Evolutionary conservation across 2,888 invertebrate genomes (phyloP), one percentile per base, ranked within the genome.

Genomic region (Sympetrum striolatum): DNA sequence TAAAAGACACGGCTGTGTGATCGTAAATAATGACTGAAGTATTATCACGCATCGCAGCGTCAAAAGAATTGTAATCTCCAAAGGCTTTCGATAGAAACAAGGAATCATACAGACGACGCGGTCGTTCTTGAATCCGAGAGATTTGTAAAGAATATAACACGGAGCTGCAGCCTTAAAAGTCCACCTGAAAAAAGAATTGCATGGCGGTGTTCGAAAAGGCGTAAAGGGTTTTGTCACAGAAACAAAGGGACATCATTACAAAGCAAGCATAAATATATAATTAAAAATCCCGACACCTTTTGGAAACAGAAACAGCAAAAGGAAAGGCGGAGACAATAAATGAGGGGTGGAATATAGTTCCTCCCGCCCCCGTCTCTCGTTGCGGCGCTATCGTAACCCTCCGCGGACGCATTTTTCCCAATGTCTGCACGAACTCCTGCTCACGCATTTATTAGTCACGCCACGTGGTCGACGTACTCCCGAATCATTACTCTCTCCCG

Each of bases 401-500:
- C 6, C 44, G 10, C 44, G 44, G 58, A 58, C 82, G 82, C 58
- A 58, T 35, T 31, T 58, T 82, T 82, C 58, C 12, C 82, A 58
- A 35, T 35, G 82, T 58, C 58, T 60, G 82, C 35, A 18, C 58
- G 58, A 64, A 25, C 58, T 44, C 58, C 31, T 35, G 58, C 58
- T 82, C 82, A 58, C 82, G 82, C 82, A 82, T 82, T 82, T 82
- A 82, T 82, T 82, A 82, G 82, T 82, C 25, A 82, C 58, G 58
- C 82, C 82, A 58, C 35, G 58, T 58, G 82, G 82, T 82, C 82
- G 35, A 58, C 82, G 82, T 58, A 6, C 22, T 35, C 58, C 82
- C 35, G 82, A 82, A 82, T 82, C 82, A 82, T 82, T 58, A 82
- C 82, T 82, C 82, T 35, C 58, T 53, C 58, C 58, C 58, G 58